Evolutionary conservation across 2,113 vertebrate species (phyloP), one percentile per base, ranked within the genome.

Genomic region (Rana temporaria): DNA sequence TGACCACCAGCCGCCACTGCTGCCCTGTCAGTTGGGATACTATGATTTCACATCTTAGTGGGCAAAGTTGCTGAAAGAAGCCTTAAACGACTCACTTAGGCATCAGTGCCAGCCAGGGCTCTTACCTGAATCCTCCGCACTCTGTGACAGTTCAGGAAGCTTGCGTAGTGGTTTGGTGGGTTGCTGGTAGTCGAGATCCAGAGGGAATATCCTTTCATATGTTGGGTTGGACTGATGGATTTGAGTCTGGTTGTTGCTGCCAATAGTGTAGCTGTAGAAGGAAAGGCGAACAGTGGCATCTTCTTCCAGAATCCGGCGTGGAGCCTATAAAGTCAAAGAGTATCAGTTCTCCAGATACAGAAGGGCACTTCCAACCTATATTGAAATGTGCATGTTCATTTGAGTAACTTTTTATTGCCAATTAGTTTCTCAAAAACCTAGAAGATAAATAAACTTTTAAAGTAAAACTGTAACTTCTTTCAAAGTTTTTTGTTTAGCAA

Each of bases 141-240:
- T 97, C 84, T 96, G 95, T 0, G 96, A 95, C 42, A 97, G 93
- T 85, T 97, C 96, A 0, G 96, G 96, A 56, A 96, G 92, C 81
- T 96, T 96, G 66, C 92, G 94, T 9, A 96, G 91, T 64, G 96
- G 90, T 0, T 87, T 92, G 1, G 92, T 89, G 0, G 95, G 95
- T 86, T 97, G 95, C 86, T 96, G 96, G 87, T 96, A 96, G 76
- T 96, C 94, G 1, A 96, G 85, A 86, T 97, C 96, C 87, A 97
- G 86, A 15, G 96, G 94, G 85, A 96, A 97, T 17, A 96, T 93
- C 26, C 95, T 91, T 87, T 97, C 96, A 4, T 97, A 97, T 63
- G 95, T 95, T 57, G 95, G 93, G 73, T 97, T 96, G 0, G 92
- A 86, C 88, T 92, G 91, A 91, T 85, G 95, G 92, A 84, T 93